Conservation (phyloP, 1,140 invertebrate genomes). For the Pissodes strobi region DNA sequence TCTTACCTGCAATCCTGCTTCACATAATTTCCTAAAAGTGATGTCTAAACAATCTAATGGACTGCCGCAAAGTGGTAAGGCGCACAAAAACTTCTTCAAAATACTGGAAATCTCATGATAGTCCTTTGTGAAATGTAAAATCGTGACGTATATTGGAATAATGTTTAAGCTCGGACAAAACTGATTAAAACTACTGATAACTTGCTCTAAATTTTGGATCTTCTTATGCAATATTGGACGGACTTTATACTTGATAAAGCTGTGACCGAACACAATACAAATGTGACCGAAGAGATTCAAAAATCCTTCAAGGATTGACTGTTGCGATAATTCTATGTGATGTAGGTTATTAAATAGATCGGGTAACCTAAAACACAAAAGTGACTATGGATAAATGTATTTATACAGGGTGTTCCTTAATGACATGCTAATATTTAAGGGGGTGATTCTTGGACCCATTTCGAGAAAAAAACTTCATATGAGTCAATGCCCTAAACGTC, state of each 20-base stretch:
- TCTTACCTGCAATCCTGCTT: slow-evolving; percentile 55
- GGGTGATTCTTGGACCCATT: no score
- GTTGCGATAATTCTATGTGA: slow-evolving; percentile 51
- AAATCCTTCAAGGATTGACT: slow-evolving; percentile 52
- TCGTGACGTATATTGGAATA: slow-evolving; percentile 63
- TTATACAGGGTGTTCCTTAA: no score
- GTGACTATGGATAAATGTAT: no score
- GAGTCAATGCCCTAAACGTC: no score
- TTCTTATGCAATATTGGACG: slow-evolving; percentile 60
- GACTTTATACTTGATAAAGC: slow-evolving; percentile 56
- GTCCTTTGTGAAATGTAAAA: slow-evolving; percentile 53
- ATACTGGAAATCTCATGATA: slow-evolving; percentile 58
- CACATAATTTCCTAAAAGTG: slow-evolving; percentile 58
- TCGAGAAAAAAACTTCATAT: no score
- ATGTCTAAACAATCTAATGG: slow-evolving; percentile 61
- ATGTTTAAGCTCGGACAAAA: slow-evolving; percentile 59
- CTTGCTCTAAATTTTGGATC: slow-evolving; percentile 56
- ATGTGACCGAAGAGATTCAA: slow-evolving; percentile 57
- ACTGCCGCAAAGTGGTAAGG: slow-evolving; percentile 60
- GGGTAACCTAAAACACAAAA: slow-evolving; percentile 53
- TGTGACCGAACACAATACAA: slow-evolving; percentile 61
- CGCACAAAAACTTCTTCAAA: slow-evolving; percentile 60
- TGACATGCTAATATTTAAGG: no score
- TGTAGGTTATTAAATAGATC: slow-evolving; percentile 55
- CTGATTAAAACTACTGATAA: slow-evolving; percentile 52